These are phyloP conservation scores for Siderastrea radians DNA, from an alignment of 92 coral and sea anemone species.

Conservation along the genomic window DNA sequence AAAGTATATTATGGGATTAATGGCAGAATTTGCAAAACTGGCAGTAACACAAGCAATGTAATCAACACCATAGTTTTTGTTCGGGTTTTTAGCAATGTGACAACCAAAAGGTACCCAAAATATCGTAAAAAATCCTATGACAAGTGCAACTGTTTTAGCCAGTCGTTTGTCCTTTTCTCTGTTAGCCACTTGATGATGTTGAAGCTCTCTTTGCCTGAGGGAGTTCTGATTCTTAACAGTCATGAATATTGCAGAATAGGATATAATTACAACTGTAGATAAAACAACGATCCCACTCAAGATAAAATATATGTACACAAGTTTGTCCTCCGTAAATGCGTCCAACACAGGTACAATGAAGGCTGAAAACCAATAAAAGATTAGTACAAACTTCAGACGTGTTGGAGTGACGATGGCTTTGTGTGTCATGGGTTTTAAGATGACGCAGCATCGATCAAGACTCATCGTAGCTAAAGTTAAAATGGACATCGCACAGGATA, in stretches of 20 bases:
- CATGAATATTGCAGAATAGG: conserved; percentile 66
- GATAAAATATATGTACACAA: conserved; percentile 43
- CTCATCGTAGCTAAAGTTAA: conserved; percentile 77
- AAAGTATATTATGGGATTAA: conserved; percentile 76
- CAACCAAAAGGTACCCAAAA: conserved; percentile 77
- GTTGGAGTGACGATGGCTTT: conserved; percentile 41
- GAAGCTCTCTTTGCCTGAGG: conserved; percentile 46
- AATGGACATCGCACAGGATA: conserved; percentile 74
- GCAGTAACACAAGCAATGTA: conserved; percentile 70
- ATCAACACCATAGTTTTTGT: conserved; percentile 68
- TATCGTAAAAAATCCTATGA: conserved; percentile 74
- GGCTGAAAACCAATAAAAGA: conserved; percentile 46
- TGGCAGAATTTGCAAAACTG: conserved; percentile 78
- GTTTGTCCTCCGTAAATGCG: conserved; percentile 73
- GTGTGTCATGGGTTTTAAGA: conserved; percentile 70
- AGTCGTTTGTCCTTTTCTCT: conserved; percentile 69
- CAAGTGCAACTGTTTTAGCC: conserved; percentile 77
- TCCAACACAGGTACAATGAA: conserved; percentile 63
- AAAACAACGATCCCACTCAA: conserved; percentile 39
- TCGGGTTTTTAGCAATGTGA: conserved; percentile 55
- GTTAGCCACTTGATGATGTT: conserved; percentile 24
- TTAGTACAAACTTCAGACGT: conserved; percentile 47
- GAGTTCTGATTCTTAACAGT: conserved; percentile 60
- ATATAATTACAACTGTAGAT: conserved; percentile 48
- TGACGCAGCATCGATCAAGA: conserved; percentile 75